phyloP scores from a whole-genome alignment of 2,888 invertebrate genomes.

The Chalcis sispes region DNA sequence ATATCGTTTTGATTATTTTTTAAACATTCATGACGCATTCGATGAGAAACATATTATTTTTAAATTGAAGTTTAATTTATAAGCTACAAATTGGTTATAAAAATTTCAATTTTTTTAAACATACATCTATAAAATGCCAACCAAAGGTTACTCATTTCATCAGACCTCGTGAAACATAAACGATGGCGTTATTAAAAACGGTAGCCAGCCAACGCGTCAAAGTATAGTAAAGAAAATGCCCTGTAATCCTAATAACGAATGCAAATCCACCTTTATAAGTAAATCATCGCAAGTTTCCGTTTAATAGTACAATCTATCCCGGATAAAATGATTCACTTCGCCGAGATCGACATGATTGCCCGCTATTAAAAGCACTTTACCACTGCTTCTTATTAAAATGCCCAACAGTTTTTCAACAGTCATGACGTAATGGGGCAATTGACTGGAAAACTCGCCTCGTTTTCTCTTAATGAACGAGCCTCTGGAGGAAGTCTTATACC shows the following conservation, averaged over 20 bases:
- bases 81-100: too few species aligned
- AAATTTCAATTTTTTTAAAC: too few species aligned
- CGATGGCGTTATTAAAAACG: too few species aligned
- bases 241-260: constrained; percentile 32
- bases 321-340: constrained; percentile 30
- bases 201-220: too few species aligned
- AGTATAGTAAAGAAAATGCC: constrained; percentile 15
- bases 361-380: constrained; percentile 53
- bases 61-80: too few species aligned
- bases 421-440: constrained; percentile 50
- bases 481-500: constrained; percentile 23
- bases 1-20: too few species aligned
- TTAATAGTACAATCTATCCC: constrained; percentile 12
- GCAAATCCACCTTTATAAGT: constrained; percentile 3
- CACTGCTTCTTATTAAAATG: constrained; percentile 49
- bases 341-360: constrained; percentile 47
- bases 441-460: constrained; percentile 53
- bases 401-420: constrained; percentile 53
- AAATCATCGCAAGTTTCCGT: constrained; percentile 25
- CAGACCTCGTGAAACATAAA: too few species aligned
- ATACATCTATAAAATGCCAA: too few species aligned
- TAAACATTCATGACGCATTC: too few species aligned
- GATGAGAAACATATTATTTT: too few species aligned
- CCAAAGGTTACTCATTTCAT: too few species aligned
- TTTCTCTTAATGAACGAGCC: constrained; percentile 49